Evolutionary conservation across 2,888 invertebrate genomes (phyloP), one percentile per base, ranked within the genome.

Genomic region (Pheosia gnoma): DNA sequence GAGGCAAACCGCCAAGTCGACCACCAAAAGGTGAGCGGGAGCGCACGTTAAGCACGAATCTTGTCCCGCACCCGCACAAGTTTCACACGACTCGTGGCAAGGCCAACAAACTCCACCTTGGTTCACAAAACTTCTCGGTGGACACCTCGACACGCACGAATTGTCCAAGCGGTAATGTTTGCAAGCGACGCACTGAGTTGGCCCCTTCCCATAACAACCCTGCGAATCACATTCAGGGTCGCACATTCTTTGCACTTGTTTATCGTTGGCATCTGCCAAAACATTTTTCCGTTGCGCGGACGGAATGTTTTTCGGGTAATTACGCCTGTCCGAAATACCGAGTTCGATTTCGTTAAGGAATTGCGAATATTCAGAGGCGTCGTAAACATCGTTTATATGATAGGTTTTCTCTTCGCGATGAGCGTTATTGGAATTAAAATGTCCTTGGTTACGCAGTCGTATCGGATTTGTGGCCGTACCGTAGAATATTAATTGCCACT

Each of bases 401-500:
- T 96, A 75, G 92, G 94, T 86, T 93, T 95, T 91, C 74, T 89
- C 88, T 61, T 86, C 84, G 61, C 87, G 86, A 68, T 88, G 87
- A 69, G 82, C 87, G 87, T 76, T 94, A 84, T 80, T 94, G 79
- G 94, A 91, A 89, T 85, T 80, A 83, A 86, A 91, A 94, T 88
- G 89, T 82, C 94, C 84, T 74, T 94, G 94, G 71, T 94, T 93
- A 77, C 96, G 95, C 59, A 98, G 90, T 60, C 97, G 94, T 74
- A 97, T 96, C 0, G 98, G 98, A 84, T 97, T 96, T 38, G 95
- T 95, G 55, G 97, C 96, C 4, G 99, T 99, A 47, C 99, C 99
- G 86, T 99, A 99, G 90, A 99, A 97, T 80, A 99, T 97, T 76
- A 99, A 94, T 86, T 98, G 98, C 99, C 99, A 99, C 87, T 98